A percentile compares a stretch with the other conserved stretches of the same genome.
phyloP scores from a whole-genome alignment of 2,888 invertebrate genomes.

The Lasioglossum calceatum region DNA sequence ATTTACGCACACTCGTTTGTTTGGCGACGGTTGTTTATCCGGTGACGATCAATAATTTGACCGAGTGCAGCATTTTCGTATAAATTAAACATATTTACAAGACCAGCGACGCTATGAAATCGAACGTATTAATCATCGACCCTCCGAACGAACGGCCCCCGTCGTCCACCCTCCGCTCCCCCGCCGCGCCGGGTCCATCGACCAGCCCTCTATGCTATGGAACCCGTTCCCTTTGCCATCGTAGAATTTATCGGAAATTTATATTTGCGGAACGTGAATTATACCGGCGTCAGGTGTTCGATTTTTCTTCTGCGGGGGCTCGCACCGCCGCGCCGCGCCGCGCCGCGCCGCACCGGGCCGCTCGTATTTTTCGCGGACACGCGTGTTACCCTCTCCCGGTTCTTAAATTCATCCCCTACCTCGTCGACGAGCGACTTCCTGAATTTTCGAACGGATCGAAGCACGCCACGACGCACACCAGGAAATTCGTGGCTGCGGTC shows the following conservation, averaged over 20 bases:
- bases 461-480: background rate
- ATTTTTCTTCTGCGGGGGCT: conserved; percentile 39
- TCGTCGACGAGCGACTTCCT: background rate
- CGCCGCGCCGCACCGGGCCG: background rate
- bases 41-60: conserved; percentile 58
- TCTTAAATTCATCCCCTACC: conserved; percentile 17
- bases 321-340: background rate
- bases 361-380: conserved; percentile 47
- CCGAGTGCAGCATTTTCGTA: conserved; percentile 47
- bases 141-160: background rate
- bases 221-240: conserved; percentile 2
- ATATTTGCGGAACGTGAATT: conserved; percentile 59
- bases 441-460: background rate
- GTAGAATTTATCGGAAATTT: conserved; percentile 56
- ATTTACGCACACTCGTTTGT: conserved; percentile 49
- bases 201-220: background rate
- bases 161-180: background rate
- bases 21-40: conserved; percentile 48
- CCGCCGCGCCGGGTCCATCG: background rate
- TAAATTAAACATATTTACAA: conserved; percentile 60
- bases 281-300: conserved; percentile 59
- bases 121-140: conserved; percentile 57
- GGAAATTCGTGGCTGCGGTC: background rate
- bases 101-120: conserved; percentile 33
- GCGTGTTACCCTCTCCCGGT: conserved; percentile 16